phyloP scores from a whole-genome alignment of 1,140 invertebrate genomes.

The Microplitis demolitor region DNA sequence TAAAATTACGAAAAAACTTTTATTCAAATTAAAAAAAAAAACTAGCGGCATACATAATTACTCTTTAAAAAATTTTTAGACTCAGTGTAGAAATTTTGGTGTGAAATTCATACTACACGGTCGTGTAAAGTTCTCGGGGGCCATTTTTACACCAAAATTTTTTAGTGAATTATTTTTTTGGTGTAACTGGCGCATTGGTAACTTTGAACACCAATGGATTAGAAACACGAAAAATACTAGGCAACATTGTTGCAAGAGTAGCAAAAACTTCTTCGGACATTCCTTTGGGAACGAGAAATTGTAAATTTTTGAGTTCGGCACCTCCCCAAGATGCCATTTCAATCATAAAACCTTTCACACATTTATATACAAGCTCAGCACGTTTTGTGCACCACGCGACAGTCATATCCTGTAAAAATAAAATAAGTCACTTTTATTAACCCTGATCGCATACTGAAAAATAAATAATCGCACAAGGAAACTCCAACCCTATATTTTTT shows the following conservation, averaged over 20 bases:
- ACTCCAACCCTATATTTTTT: background rate
- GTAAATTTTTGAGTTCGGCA: constrained; percentile 85
- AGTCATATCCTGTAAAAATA: constrained; percentile 83
- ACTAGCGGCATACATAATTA: no score
- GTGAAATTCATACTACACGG: no score
- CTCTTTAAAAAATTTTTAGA: no score
- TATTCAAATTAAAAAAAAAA: no score
- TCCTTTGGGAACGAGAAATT: constrained; percentile 81
- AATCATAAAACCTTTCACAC: constrained; percentile 99
- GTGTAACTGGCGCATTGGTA: constrained; percentile 55
- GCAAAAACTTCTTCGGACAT: constrained; percentile 87
- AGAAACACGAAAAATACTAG: constrained; percentile 87
- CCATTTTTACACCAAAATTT: no score
- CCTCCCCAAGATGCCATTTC: constrained; percentile 94
- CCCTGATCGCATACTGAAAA: background rate
- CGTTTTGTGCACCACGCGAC: constrained; percentile 93
- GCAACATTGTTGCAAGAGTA: constrained; percentile 83
- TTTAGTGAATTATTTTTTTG: constrained; percentile 50
- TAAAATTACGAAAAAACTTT: background rate
- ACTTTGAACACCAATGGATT: constrained; percentile 79
- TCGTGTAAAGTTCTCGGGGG: no score
- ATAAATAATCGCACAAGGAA: background rate
- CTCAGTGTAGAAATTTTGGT: no score
- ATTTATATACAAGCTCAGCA: constrained; percentile 97
- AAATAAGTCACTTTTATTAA: constrained; percentile 1